Evolutionary conservation across 2,797 vertebrate species (phyloP).

Genomic region (Poeciliopsis infans): DNA sequence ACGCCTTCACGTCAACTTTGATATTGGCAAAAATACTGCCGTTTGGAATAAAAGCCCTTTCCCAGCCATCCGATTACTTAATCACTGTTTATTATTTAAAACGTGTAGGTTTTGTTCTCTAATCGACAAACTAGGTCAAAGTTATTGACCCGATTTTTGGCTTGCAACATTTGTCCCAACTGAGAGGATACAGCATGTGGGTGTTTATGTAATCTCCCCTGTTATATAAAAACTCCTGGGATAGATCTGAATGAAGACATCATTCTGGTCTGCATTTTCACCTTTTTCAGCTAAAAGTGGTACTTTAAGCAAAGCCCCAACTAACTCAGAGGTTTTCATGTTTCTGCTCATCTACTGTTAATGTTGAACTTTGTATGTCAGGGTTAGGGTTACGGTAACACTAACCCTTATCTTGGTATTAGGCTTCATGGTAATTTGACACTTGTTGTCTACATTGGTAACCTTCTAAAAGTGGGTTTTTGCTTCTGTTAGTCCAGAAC

Average conservation of each 20-base stretch:
- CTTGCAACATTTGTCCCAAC: neutral
- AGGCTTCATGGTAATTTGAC: neutral
- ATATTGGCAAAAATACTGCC: neutral
- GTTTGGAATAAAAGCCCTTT: neutral
- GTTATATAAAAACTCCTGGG: neutral
- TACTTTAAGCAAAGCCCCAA: neutral
- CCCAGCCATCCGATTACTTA: neutral
- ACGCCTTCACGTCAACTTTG: neutral
- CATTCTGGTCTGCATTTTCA: neutral
- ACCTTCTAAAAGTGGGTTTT: neutral
- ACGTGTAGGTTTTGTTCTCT: neutral
- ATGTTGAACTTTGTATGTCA: neutral
- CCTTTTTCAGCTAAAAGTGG: neutral
- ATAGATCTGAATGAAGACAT: neutral
- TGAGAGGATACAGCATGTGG: neutral
- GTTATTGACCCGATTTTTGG: neutral
- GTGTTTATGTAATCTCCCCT: neutral
- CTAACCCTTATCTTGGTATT: neutral
- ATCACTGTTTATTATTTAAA: neutral
- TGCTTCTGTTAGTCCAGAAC: neutral
- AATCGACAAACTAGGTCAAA: neutral
- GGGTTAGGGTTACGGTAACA: no score
- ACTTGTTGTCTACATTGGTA: neutral
- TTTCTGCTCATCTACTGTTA: neutral
- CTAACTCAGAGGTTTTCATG: neutral